phyloP scores from a whole-genome alignment of 2,888 invertebrate species.

The Rhagium mordax region DNA sequence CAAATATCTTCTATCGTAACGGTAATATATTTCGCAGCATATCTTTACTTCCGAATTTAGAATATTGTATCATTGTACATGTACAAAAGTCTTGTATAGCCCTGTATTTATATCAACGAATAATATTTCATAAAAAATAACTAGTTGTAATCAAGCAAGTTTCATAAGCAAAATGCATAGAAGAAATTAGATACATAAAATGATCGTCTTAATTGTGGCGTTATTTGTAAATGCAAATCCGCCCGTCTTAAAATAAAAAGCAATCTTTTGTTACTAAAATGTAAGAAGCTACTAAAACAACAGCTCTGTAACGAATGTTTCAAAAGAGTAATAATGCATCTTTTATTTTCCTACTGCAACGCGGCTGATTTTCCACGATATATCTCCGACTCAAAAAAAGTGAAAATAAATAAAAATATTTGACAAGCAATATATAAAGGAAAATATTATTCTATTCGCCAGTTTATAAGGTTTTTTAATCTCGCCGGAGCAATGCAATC shows the following conservation, averaged over 20 bases:
- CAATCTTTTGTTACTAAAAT: no score
- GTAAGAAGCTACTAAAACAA: no score
- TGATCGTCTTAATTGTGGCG: no score
- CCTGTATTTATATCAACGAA: neutral
- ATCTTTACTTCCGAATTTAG: neutral
- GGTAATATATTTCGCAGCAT: neutral
- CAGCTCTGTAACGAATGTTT: no score
- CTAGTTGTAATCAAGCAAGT: no score
- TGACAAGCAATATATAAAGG: neutral
- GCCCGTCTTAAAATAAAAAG: no score
- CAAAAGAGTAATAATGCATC: no score
- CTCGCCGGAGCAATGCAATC: neutral
- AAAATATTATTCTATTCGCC: neutral
- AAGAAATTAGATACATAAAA: no score
- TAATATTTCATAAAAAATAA: neutral
- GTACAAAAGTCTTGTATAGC: neutral
- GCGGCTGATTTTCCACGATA: neutral
- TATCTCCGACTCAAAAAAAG: neutral
- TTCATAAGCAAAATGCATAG: no score
- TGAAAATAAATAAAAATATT: neutral
- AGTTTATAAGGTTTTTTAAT: neutral
- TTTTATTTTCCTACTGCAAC: no score
- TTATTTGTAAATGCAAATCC: neutral
- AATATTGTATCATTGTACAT: neutral
- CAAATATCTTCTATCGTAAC: neutral